Conservation (phyloP, 2,113 vertebrate genomes). For the Tachysurus vachellii region DNA sequence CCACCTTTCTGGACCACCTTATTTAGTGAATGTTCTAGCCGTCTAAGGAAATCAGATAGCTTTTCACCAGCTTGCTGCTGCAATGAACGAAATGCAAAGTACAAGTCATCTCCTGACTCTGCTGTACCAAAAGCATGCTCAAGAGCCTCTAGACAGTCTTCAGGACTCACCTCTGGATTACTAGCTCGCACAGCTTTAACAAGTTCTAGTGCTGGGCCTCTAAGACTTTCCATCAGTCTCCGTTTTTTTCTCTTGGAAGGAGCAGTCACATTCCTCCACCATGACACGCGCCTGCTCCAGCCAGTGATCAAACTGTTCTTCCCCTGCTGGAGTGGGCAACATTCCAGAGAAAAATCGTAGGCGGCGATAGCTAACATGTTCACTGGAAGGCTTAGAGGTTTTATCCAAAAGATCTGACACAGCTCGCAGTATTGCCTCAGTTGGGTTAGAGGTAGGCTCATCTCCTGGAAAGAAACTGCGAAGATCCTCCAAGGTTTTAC, state of each 20-base stretch:
- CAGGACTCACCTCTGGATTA: constrained; percentile 24
- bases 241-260: constrained; percentile 28
- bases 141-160: constrained; percentile 6
- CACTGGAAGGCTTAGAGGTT: no score
- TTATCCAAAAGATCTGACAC: no score
- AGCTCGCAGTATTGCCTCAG: no score
- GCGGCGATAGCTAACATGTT: no score
- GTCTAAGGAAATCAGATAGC: background rate
- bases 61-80: background rate
- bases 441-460: no score
- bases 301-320: constrained; percentile 36
- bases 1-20: background rate
- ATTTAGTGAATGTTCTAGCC: background rate
- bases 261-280: constrained; percentile 43
- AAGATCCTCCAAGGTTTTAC: no score
- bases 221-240: constrained; percentile 41
- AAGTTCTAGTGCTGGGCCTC: constrained; percentile 20
- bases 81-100: constrained; percentile 10
- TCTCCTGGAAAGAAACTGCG: no score
- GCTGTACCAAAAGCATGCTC: constrained; percentile 25
- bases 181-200: constrained; percentile 15
- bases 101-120: constrained; percentile 38
- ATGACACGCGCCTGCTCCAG: constrained; percentile 36
- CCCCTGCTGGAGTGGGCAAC: no score
- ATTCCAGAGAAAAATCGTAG: no score